Evolutionary conservation across 2,888 invertebrate genomes (phyloP).

Genomic region (Dolichopus griseipennis): DNA sequence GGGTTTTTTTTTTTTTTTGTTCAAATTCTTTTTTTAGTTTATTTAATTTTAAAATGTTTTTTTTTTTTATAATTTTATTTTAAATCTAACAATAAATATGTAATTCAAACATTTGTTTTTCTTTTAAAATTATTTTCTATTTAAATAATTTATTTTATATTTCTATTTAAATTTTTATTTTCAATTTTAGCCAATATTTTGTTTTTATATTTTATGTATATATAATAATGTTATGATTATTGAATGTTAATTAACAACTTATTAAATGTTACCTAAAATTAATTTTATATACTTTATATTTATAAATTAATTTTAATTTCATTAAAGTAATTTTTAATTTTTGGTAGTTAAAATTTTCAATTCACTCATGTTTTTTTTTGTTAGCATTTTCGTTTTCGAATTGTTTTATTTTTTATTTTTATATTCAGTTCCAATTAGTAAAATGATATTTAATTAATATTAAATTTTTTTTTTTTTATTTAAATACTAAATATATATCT

Average conservation of each 20-base stretch:
- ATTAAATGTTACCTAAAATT: not conserved
- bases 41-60: no score
- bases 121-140: no score
- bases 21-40: no score
- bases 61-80: no score
- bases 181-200: not conserved
- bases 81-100: no score
- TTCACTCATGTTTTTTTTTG: constrained; percentile 1
- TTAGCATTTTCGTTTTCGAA: no score
- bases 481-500: not conserved
- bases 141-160: no score
- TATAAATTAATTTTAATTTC: not conserved
- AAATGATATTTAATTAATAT: not conserved
- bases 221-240: not conserved
- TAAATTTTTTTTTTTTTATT: not conserved
- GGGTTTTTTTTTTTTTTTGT: not conserved
- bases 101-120: no score
- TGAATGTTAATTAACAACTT: constrained; percentile 3
- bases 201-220: not conserved
- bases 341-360: constrained; percentile 2
- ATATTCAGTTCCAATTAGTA: not conserved
- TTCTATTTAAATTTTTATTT: not conserved
- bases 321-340: not conserved
- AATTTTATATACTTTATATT: not conserved
- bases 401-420: not conserved